Evolutionary conservation across 2,888 invertebrate genomes (phyloP), one percentile per base, ranked within the genome.

Genomic region (Pemphredon lugubris): DNA sequence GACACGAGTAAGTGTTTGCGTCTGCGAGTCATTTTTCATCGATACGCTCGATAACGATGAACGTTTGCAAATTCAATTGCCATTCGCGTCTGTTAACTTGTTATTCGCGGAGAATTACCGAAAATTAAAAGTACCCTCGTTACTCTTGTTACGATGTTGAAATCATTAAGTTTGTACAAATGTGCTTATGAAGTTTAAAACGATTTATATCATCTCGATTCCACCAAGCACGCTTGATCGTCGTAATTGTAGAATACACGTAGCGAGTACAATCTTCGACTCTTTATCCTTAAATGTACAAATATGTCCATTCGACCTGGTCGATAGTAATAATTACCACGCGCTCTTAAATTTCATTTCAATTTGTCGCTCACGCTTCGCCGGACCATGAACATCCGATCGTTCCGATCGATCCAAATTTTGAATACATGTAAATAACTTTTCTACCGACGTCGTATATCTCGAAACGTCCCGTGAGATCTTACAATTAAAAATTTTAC

Each of bases 401-500:
- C 4, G 37, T 37, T 13, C 42, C 30, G 6, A 6, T 9, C 9
- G 5, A 6, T 3, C 16, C 34, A 4, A 11, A 11, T 2, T 2
- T 26, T n/a, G 30, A 13, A 40, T 42, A 7, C 3, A 2, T 13
- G 50, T n/a, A 42, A 13, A 42, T 50, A 50, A n/a, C 50, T 59
- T 59, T 42, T 59, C 32, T 42, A 42, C 14, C 2, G 20, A 7
- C n/a, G 2, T 59, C 34, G 14, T n/a, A n/a, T n/a, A n/a, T n/a
- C n/a, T n/a, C n/a, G n/a, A n/a, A n/a, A n/a, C n/a, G n/a, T n/a
- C n/a, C n/a, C n/a, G n/a, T n/a, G n/a, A n/a, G n/a, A n/a, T n/a
- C n/a, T n/a, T n/a, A n/a, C n/a, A n/a, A n/a, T n/a, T n/a, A n/a
- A n/a, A n/a, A n/a, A n/a, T n/a, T n/a, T n/a, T n/a, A n/a, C n/a